Base-by-base conservation (phyloP, 2,888 invertebrate species). In the Archips xylosteana region DNA sequence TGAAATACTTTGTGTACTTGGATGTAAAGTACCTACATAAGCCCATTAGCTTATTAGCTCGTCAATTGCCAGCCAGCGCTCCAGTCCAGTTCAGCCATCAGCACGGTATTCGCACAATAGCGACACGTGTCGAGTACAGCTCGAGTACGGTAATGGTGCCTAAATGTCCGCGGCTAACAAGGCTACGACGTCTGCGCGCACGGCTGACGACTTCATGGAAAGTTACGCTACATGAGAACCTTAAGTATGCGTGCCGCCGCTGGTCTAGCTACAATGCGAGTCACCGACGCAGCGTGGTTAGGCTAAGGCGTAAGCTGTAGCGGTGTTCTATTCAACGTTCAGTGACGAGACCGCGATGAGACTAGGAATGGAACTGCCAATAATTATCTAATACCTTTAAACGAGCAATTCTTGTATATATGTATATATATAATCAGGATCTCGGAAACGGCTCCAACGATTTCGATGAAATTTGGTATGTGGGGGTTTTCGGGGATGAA, bases 121-220 rank as follows among this genome's bases (percentile, higher is more conserved):
- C 78, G 81, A 78, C 76, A 79, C 75, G 77, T 78, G 81, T 88
- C 84, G 84, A 42, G 67, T 42, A 54, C 54, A 54, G 54, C 54
- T 54, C 6, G 15, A 23, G 61, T 66, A 57, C 66, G 65, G 75
- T 75, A 70, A 73, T 75, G 60, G 75, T 57, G 57, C 69, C 69
- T 73, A 73, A 75, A 75, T 73, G 75, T 73, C 77, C 73, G 82
- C 85, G 83, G 62, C 81, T 83, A 83, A 83, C 81, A 78, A 77
- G 81, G 76, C 80, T 79, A 77, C 78, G 76, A 77, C 78, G 81
- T 75, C 78, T 75, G 74, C 76, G 78, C 78, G 77, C 83, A 84
- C 82, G 81, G 76, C 76, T 78, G 76, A 82, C 81, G 79, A 83
- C 83, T 88, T 89, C 87, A 87, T 80, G 84, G 87, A 88, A 88